phyloP scores from a whole-genome alignment of 2,797 vertebrate genomes.

The Diglossa cyanea region DNA sequence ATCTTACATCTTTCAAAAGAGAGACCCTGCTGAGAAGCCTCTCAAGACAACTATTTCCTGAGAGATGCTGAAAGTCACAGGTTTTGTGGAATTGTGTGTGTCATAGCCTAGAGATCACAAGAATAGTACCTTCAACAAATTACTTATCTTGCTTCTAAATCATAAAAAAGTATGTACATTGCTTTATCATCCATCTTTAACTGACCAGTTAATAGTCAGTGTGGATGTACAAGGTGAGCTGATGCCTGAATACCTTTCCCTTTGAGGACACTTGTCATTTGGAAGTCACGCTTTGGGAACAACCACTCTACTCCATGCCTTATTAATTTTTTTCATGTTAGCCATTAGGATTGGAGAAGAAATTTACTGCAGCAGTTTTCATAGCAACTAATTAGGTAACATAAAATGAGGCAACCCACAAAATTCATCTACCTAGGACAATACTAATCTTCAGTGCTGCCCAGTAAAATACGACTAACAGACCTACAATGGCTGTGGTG shows the following conservation, averaged over 20 bases:
- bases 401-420: neutral
- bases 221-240: neutral
- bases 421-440: neutral
- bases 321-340: neutral
- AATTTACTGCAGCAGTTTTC: neutral
- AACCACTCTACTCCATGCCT: neutral
- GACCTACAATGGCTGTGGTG: neutral
- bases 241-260: neutral
- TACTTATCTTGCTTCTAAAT: neutral
- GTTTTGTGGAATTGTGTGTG: neutral
- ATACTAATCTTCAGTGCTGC: neutral
- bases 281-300: neutral
- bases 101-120: neutral
- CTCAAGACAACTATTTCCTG: neutral
- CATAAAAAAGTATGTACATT: neutral
- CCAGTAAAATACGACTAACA: neutral
- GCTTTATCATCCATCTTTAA: neutral
- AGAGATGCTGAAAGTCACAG: neutral
- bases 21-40: neutral
- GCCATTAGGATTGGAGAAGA: neutral
- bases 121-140: neutral
- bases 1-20: neutral
- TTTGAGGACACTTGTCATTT: neutral
- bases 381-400: neutral
- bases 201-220: neutral